Evolutionary conservation across 2,797 vertebrate species (phyloP).

Genomic region (Octomys mimax): DNA sequence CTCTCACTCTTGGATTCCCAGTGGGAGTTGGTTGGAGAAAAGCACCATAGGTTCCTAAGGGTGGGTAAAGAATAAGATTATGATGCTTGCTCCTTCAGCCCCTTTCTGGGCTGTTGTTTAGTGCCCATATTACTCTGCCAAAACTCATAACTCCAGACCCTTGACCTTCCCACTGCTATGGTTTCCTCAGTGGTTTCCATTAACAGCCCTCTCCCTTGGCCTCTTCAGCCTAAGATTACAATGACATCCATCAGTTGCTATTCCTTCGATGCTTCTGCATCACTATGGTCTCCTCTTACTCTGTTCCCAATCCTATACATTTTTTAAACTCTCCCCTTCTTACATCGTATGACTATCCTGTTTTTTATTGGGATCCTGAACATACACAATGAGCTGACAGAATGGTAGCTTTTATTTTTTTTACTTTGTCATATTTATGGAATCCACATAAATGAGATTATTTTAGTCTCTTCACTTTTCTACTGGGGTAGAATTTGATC

Average conservation of each 20-base stretch:
- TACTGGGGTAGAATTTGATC: not conserved
- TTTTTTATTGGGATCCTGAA: not conserved
- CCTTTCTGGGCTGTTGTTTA: not conserved
- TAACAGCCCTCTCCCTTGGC: too few species aligned
- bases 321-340: not conserved
- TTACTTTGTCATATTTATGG: not conserved
- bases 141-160: not conserved
- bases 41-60: not conserved
- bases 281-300: not conserved
- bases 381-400: not conserved
- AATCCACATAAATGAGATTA: not conserved
- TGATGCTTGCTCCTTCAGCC: not conserved
- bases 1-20: not conserved
- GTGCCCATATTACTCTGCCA: not conserved
- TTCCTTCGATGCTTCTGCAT: not conserved
- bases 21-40: not conserved
- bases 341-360: not conserved
- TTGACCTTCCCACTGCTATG: not conserved
- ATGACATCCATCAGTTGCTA: not conserved
- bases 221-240: not conserved
- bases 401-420: not conserved
- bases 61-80: not conserved
- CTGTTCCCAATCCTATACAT: not conserved
- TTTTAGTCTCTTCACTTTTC: conserved; percentile 33
- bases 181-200: not conserved